Percentiles rank a stretch among this genome's conserved stretches.
These are phyloP conservation scores for Phalera bucephala DNA, from an alignment of 2,888 invertebrate species.

Conservation along the genomic window DNA sequence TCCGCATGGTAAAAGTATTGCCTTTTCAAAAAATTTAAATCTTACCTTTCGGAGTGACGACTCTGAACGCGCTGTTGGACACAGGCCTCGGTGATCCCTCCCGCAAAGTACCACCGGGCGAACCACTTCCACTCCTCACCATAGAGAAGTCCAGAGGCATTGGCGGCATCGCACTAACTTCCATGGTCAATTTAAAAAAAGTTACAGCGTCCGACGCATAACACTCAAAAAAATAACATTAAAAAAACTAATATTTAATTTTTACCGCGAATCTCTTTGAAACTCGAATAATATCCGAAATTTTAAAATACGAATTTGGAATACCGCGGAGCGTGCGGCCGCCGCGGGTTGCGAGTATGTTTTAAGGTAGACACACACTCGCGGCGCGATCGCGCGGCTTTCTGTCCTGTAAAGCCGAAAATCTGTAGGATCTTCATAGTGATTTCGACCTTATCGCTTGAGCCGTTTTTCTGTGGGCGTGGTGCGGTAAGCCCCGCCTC, in stretches of 20 bases:
- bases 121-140: conserved; percentile 70
- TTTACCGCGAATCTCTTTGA: conserved; percentile 7
- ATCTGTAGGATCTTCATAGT: conserved; percentile 66
- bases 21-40: conserved; percentile 16
- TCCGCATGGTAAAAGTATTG: no score
- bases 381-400: conserved; percentile 49
- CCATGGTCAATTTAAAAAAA: conserved; percentile 69
- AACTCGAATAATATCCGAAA: conserved; percentile 36
- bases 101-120: conserved; percentile 57
- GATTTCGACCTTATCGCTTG: conserved; percentile 77
- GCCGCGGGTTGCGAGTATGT: conserved; percentile 65
- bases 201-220: conserved; percentile 40
- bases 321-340: conserved; percentile 66
- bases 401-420: conserved; percentile 71
- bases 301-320: conserved; percentile 44
- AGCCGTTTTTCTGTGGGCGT: conserved; percentile 62
- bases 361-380: conserved; percentile 68
- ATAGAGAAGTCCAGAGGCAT: conserved; percentile 88
- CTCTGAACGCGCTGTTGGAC: conserved; percentile 85
- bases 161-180: conserved; percentile 84
- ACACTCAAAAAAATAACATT: conserved; percentile 31
- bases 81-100: conserved; percentile 70
- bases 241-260: conserved; percentile 20
- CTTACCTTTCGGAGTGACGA: conserved; percentile 86
- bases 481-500: conserved; percentile 62